Conservation (phyloP, 2,797 vertebrate species). For the Propithecus perrieri region DNA sequence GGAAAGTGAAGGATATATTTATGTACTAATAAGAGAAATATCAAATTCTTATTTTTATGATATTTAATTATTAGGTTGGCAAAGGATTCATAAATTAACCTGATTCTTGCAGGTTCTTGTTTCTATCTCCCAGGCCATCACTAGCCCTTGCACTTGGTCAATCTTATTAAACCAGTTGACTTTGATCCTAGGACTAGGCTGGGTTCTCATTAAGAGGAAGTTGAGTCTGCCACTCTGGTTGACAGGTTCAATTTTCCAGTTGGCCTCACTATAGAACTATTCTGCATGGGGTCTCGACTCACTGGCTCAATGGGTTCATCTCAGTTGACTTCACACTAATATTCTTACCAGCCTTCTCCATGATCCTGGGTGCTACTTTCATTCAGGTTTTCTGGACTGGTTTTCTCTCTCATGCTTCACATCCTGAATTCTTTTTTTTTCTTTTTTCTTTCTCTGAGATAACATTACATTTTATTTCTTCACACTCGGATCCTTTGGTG, state of each 20-base stretch:
- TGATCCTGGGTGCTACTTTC: background rate
- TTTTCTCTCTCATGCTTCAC: background rate
- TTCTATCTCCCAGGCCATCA: background rate
- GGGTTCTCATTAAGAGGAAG: background rate
- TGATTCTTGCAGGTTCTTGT: background rate
- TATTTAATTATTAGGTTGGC: background rate
- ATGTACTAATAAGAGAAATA: background rate
- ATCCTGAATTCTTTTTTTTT: background rate
- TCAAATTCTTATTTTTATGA: background rate
- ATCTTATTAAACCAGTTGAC: background rate
- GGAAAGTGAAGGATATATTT: background rate
- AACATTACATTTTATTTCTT: background rate
- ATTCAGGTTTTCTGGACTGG: background rate
- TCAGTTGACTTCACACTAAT: background rate
- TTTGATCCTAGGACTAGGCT: background rate
- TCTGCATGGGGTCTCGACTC: background rate
- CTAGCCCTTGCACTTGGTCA: background rate
- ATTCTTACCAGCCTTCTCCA: background rate
- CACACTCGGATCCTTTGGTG: background rate
- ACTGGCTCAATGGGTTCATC: background rate
- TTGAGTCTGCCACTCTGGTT: background rate
- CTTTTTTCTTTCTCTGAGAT: background rate
- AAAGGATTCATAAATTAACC: background rate
- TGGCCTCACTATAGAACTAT: background rate
- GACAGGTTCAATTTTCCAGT: background rate